Conservation (phyloP, 2,797 vertebrate species). For the Myotis findleyi region DNA sequence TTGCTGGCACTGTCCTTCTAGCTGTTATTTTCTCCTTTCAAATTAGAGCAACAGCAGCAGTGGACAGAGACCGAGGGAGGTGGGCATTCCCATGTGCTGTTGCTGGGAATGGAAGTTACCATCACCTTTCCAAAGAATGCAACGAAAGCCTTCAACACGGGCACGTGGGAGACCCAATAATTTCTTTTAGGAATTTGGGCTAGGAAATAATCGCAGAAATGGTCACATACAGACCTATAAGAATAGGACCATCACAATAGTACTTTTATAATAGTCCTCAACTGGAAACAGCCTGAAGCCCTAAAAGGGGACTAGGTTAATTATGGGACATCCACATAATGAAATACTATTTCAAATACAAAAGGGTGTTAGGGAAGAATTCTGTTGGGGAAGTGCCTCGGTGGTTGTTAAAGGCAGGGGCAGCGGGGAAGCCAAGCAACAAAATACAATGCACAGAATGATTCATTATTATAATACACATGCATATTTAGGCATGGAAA, state of each 20-base stretch:
- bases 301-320: not conserved
- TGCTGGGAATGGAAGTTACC: not conserved
- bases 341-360: conserved; percentile 22
- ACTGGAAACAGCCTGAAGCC: not conserved
- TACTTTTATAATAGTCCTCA: not conserved
- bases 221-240: not conserved
- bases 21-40: not conserved
- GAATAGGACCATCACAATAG: not conserved
- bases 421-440: not conserved
- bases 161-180: not conserved
- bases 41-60: not conserved
- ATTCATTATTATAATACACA: not conserved
- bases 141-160: not conserved
- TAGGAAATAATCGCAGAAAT: not conserved
- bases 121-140: not conserved
- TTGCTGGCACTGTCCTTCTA: not conserved
- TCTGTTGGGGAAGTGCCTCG: conserved; percentile 17
- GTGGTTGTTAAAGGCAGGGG: no score
- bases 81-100: not conserved
- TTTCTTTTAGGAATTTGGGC: conserved; percentile 8
- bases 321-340: not conserved
- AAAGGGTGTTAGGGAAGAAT: not conserved
- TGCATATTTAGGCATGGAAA: not conserved
- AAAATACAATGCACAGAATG: not conserved
- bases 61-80: not conserved